Percentiles rank a stretch among this genome's conserved stretches.
These are phyloP conservation scores for Drosophila paranaensis DNA, from an alignment of 2,888 invertebrate genomes.

Conservation along the genomic window DNA sequence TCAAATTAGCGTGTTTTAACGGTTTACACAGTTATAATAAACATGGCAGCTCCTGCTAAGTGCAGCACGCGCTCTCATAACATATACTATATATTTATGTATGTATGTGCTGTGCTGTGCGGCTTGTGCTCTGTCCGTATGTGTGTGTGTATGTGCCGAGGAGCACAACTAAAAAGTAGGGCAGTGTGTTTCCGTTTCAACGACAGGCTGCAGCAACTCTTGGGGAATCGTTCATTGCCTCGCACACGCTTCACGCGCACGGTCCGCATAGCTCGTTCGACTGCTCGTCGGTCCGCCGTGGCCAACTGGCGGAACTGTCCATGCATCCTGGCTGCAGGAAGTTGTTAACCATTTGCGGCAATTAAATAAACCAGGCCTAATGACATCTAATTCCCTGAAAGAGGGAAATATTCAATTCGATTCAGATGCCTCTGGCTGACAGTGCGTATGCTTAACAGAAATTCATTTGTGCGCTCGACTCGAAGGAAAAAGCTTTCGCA, in stretches of 20 bases:
- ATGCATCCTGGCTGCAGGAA: conserved; percentile 8
- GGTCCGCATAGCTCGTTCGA: conserved; percentile 13
- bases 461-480: conserved; percentile 48
- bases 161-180: conserved; percentile 81
- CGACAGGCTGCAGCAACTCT: conserved; percentile 62
- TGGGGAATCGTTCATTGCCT: conserved; percentile 66
- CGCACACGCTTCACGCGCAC: conserved; percentile 48
- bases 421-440: conserved; percentile 8
- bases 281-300: conserved; percentile 30
- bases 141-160: conserved; percentile 13
- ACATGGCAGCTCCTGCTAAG: conserved; percentile 33
- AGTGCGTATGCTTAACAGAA: conserved; percentile 52
- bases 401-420: background rate
- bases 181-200: conserved; percentile 83
- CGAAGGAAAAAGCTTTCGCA: conserved; percentile 41
- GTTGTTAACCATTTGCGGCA: background rate
- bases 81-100: background rate
- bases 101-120: conserved; percentile 20
- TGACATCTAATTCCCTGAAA: background rate
- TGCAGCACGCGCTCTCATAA: background rate
- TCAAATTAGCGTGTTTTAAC: conserved; percentile 48
- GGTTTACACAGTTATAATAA: conserved; percentile 37
- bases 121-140: conserved; percentile 27
- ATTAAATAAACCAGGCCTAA: background rate
- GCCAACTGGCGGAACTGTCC: background rate